Base-by-base conservation (phyloP, 2,797 vertebrate genomes). In the Danio kyathit region DNA sequence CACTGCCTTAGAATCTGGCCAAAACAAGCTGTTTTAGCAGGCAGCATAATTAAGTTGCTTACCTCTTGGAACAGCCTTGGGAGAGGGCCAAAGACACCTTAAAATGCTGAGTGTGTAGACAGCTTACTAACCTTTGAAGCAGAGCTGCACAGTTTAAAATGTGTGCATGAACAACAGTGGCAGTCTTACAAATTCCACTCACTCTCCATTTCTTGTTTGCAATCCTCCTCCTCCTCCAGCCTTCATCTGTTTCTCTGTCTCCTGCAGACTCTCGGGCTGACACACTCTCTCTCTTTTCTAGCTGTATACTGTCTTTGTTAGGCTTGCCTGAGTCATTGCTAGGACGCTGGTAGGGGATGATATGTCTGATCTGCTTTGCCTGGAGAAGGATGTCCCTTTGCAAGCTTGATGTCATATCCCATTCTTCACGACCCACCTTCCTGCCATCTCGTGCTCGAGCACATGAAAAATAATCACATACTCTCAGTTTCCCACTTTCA, bases 381-480 rank as follows among this genome's bases (percentile, higher is more conserved):
- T 59, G 82, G 17, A 80, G 83, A 88, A 81, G 76, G 86, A 91
- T 89, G 86, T 88, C 81, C 88, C 80, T 21, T 65, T n/a, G 60
- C 61, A 59, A 40, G 63, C 44, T 19, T 38, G 5, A 60, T 67
- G 75, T 82, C 61, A 73, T 17, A 56, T 73, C 81, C 81, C 75
- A 82, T 82, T 78, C 81, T 73, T 82, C 61, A 78, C 61, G 43
- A 66, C 44, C 61, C 54, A 51, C 75, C 21, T 61, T 74, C 71
- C 66, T 69, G 44, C 56, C 17, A 54, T 76, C 66, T 79, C 87
- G 87, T 80, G 76, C 67, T 43, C 5, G 41, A 63, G 77, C 57
- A 72, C 40, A 60, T 79, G 67, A 79, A 72, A 71, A 74, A 81
- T 67, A 75, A 81, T 75, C 72, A 51, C 52, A 60, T 16, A 7